Percentiles rank a stretch among this genome's conserved stretches.
phyloP scores from a whole-genome alignment of 2,113 vertebrate genomes.

The Scopus umbretta region DNA sequence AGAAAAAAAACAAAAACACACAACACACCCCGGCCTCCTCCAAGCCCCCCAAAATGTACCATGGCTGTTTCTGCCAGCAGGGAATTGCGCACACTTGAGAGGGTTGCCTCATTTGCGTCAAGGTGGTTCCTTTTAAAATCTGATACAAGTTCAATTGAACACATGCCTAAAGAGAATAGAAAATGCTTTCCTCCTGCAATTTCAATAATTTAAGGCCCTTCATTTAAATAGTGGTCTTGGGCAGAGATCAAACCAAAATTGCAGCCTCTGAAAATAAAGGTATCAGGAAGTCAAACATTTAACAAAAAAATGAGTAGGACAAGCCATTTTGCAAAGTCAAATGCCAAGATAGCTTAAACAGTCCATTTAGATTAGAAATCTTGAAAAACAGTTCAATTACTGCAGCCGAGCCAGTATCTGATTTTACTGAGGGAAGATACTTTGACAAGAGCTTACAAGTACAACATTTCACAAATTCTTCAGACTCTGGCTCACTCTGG shows the following conservation, averaged over 20 bases:
- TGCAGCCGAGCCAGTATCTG: neutral
- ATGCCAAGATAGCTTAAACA: neutral
- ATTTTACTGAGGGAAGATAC: neutral
- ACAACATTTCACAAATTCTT: neutral
- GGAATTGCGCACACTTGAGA: neutral
- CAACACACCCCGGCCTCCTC: no score
- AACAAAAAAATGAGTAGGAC: neutral
- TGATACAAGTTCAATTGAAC: neutral
- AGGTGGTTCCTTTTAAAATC: neutral
- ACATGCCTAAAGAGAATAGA: neutral
- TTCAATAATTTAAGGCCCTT: neutral
- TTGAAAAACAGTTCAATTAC: neutral
- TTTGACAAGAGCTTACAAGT: neutral
- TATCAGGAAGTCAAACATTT: neutral
- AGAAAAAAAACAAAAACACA: no score
- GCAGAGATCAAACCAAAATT: neutral
- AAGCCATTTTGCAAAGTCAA: neutral
- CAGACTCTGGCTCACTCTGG: neutral
- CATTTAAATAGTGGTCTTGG: neutral
- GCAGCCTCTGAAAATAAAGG: neutral
- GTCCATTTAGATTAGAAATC: neutral
- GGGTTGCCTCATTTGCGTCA: neutral
- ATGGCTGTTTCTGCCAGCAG: neutral
- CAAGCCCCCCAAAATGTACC: neutral
- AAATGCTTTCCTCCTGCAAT: neutral